Base-by-base conservation (phyloP, 37 sponge, comb jelly and placozoan genomes). In the Axinella damicornis region DNA sequence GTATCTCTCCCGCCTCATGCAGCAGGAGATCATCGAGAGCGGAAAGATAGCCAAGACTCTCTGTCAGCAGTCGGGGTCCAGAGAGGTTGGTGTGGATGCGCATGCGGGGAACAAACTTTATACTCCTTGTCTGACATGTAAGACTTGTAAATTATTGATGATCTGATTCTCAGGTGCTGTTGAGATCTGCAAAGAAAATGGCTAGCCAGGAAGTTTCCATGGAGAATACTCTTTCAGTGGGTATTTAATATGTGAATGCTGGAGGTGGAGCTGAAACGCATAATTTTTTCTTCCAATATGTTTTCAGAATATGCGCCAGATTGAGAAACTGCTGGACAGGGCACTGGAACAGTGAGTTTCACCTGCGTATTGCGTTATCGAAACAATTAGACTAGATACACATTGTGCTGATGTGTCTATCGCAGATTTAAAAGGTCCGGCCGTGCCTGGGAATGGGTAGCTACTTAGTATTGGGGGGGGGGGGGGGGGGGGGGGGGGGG, bases 101-200 rank as follows among this genome's bases (percentile, higher is more conserved):
- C n/a, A 1, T 22, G 37, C 24, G 19, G 18, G n/a, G 37, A 62
- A 33, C 69, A 68, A 68, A 18, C 22, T 33, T 19, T 68, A 24
- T 56, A 15, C 57, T 69, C 14, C 9, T 30, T 34, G n/a, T n/a
- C n/a, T n/a, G n/a, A n/a, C n/a, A n/a, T n/a, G n/a, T n/a, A n/a
- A n/a, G n/a, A n/a, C n/a, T n/a, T n/a, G n/a, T n/a, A n/a, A n/a
- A n/a, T n/a, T n/a, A n/a, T n/a, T n/a, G n/a, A n/a, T n/a, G n/a
- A n/a, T n/a, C n/a, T n/a, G n/a, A n/a, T n/a, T n/a, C 19, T 66
- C 62, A 86, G 86, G 52, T 86, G 1, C 46, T 87, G 39, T 13
- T 87, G 31, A 79, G 80, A 40, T 40, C 81, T 21, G 80, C 88
- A 13, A 87, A 87, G 69, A 80, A 73, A 65, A 79, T 87, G 81